A percentile compares a stretch with the other conserved stretches of the same genome.
Evolutionary conservation across 2,797 vertebrate species (phyloP).

Genomic region (Eulemur mongoz): DNA sequence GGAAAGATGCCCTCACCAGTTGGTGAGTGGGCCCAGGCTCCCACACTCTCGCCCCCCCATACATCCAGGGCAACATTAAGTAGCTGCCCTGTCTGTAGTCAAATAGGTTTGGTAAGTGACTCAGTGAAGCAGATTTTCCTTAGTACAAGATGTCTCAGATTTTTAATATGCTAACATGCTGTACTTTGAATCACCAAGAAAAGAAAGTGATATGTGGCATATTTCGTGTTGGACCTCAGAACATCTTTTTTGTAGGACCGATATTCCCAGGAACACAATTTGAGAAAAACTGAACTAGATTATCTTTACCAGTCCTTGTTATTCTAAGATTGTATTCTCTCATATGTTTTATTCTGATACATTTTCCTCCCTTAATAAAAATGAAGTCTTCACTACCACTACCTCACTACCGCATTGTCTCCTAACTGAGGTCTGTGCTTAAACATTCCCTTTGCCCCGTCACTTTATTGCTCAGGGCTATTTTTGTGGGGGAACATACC

Average conservation of each 20-base stretch:
- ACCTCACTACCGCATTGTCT: neutral
- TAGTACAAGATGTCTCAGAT: neutral
- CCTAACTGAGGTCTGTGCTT: neutral
- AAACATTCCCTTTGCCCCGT: neutral
- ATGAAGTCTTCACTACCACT: neutral
- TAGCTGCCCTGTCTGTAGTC: neutral
- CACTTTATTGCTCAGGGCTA: neutral
- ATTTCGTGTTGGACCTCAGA: neutral
- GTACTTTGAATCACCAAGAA: neutral
- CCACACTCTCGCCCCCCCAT: accelerated
- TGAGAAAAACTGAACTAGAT: constrained; percentile 35
- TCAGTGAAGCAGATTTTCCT: neutral
- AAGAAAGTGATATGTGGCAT: neutral
- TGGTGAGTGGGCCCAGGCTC: neutral
- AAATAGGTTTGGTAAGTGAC: neutral
- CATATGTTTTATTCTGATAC: neutral
- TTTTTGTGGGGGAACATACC: neutral
- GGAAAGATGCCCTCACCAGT: neutral
- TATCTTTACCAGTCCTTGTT: neutral
- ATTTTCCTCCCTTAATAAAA: neutral
- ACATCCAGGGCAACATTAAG: neutral
- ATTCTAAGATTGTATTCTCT: neutral
- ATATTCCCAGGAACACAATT: neutral
- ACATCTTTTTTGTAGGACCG: neutral
- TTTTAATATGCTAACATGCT: neutral